A percentile compares a stretch with the other conserved stretches of the same genome.
These are phyloP conservation scores for Hypanus sabinus DNA, from an alignment of 2,113 vertebrate species.

Conservation along the genomic window DNA sequence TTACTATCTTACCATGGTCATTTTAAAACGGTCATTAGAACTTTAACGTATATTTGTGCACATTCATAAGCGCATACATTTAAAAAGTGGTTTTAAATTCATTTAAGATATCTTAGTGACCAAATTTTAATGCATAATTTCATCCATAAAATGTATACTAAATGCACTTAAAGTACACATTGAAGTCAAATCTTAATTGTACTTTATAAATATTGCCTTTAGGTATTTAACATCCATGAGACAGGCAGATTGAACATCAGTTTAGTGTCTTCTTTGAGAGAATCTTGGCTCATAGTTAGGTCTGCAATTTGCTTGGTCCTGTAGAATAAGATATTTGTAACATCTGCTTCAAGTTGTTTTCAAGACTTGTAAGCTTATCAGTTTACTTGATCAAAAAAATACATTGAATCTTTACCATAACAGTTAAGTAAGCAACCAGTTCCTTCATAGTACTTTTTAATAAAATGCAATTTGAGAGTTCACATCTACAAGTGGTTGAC, in stretches of 20 bases:
- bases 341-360: neutral
- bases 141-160: conserved; percentile 6
- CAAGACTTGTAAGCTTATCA: neutral
- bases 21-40: neutral
- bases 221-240: neutral
- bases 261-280: neutral
- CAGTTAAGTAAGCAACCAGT: neutral
- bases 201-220: neutral
- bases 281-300: neutral
- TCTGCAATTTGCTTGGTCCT: neutral
- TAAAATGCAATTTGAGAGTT: neutral
- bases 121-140: neutral
- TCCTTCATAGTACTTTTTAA: neutral
- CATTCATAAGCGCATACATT: neutral
- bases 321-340: neutral
- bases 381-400: neutral
- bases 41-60: neutral
- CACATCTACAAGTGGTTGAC: neutral
- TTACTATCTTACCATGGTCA: neutral
- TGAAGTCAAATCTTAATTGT: neutral
- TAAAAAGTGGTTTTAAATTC: neutral
- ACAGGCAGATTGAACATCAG: neutral
- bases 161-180: conserved; percentile 3
- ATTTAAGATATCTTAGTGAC: neutral
- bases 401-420: neutral